These are phyloP conservation scores for Scrobipalpa costella DNA, from an alignment of 2,888 invertebrate genomes.

Conservation along the genomic window DNA sequence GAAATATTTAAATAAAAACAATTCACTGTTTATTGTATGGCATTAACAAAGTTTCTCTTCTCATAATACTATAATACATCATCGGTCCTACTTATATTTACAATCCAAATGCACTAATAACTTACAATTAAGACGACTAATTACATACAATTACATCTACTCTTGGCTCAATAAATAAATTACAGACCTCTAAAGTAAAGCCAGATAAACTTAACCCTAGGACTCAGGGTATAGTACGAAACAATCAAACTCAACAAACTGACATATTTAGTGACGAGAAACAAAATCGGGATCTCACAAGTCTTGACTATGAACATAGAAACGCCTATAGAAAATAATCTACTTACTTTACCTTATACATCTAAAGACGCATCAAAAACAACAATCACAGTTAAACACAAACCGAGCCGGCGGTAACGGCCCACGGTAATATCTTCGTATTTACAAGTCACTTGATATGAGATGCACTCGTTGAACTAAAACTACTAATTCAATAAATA, in stretches of 20 bases:
- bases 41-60: constrained; percentile 72
- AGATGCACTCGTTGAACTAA: constrained; percentile 62
- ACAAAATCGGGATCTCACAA: constrained; percentile 46
- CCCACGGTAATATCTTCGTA: constrained; percentile 52
- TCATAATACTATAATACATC: constrained; percentile 71
- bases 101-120: constrained; percentile 59
- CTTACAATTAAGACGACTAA: constrained; percentile 63
- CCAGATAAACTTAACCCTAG: constrained; percentile 36
- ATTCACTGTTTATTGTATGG: constrained; percentile 74
- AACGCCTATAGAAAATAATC: constrained; percentile 70
- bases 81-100: constrained; percentile 76
- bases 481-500: constrained; percentile 71
- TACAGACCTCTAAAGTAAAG: constrained; percentile 53
- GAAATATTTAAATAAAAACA: constrained; percentile 74
- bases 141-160: constrained; percentile 61
- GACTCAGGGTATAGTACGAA: constrained; percentile 42
- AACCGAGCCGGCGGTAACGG: constrained; percentile 45
- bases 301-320: constrained; percentile 57
- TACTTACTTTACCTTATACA: constrained; percentile 68
- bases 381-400: constrained; percentile 75
- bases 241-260: constrained; percentile 67
- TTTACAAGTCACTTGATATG: constrained; percentile 73
- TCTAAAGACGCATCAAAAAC: constrained; percentile 64
- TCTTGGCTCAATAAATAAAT: constrained; percentile 70
- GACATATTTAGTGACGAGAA: constrained; percentile 43